A percentile compares a stretch with the other conserved stretches of the same genome.
Conservation (phyloP, 1,140 invertebrate species). For the Neoseiulus cucumeris region DNA sequence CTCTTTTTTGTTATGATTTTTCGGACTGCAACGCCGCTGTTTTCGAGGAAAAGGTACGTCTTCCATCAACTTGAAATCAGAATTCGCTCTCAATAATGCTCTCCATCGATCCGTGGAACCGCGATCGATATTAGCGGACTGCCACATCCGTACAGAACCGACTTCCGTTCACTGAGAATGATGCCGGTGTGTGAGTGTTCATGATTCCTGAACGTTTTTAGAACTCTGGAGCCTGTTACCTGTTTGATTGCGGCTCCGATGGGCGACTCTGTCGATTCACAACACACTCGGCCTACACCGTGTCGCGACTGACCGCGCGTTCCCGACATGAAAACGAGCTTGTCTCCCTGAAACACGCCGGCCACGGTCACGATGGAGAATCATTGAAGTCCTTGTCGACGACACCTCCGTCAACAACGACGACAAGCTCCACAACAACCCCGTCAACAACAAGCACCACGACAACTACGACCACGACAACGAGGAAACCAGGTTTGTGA, state of each 20-base stretch:
- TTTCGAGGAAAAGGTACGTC: constrained; percentile 63
- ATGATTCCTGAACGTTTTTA: too few relatives aligned
- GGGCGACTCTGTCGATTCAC: constrained; percentile 83
- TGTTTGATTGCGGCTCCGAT: constrained; percentile 69
- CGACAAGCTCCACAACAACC: constrained; percentile 23
- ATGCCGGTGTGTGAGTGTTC: too few relatives aligned
- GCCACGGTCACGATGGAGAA: constrained; percentile 46
- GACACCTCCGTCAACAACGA: constrained; percentile 20
- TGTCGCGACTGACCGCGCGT: constrained; percentile 29
- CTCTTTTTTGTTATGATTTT: constrained; percentile 63
- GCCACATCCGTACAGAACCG: too few relatives aligned
- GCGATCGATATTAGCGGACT: too few relatives aligned
- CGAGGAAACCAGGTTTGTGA: constrained; percentile 14
- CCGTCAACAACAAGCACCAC: background rate
- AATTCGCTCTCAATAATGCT: constrained; percentile 16
- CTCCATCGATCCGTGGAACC: too few relatives aligned
- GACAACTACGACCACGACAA: constrained; percentile 14
- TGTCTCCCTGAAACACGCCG: constrained; percentile 38
- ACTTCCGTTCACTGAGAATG: too few relatives aligned
- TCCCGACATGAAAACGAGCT: constrained; percentile 31
- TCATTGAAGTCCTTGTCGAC: constrained; percentile 10
- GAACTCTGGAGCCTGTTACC: constrained; percentile 66
- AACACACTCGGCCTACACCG: constrained; percentile 60
- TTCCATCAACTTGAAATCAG: background rate
- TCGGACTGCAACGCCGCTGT: constrained; percentile 70